A percentile compares a stretch with the other conserved stretches of the same genome.
These are phyloP conservation scores for Chinchilla lanigera DNA, from an alignment of 2,113 vertebrate species.

Conservation along the genomic window DNA sequence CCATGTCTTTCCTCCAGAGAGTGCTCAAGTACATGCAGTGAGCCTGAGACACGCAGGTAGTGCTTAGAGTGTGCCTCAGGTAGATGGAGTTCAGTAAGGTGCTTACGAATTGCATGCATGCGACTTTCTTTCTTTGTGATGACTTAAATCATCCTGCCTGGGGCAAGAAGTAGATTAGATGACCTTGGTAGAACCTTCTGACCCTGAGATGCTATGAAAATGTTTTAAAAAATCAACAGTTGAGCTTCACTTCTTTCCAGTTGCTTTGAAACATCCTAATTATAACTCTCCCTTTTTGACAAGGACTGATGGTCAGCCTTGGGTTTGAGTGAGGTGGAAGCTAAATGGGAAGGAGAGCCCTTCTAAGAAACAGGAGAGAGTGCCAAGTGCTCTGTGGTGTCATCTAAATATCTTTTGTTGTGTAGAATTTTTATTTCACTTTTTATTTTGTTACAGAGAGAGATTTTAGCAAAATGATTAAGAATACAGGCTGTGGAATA, in stretches of 20 bases:
- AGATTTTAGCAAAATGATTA: conserved; percentile 7
- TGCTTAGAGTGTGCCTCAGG: neutral
- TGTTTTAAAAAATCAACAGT: neutral
- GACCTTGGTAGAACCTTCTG: neutral
- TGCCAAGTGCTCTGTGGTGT: neutral
- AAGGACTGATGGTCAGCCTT: neutral
- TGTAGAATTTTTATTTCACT: neutral
- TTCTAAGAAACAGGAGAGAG: neutral
- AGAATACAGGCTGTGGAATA: neutral
- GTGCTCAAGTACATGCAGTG: neutral
- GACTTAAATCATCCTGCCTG: conserved; percentile 33
- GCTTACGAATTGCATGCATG: neutral
- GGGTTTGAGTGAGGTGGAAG: neutral
- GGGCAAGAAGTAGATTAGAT: neutral
- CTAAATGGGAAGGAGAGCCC: neutral
- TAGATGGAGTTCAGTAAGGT: neutral
- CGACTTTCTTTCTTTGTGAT: neutral
- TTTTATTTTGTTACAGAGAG: conserved; percentile 9
- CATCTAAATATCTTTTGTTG: neutral
- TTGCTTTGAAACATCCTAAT: conserved; percentile 5
- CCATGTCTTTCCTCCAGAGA: neutral
- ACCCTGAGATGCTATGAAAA: neutral
- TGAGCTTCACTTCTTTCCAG: neutral
- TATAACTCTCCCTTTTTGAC: neutral
- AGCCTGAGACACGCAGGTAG: neutral